Evolutionary conservation across 1,140 invertebrate species (phyloP).

Genomic region (Batillaria attramentaria): DNA sequence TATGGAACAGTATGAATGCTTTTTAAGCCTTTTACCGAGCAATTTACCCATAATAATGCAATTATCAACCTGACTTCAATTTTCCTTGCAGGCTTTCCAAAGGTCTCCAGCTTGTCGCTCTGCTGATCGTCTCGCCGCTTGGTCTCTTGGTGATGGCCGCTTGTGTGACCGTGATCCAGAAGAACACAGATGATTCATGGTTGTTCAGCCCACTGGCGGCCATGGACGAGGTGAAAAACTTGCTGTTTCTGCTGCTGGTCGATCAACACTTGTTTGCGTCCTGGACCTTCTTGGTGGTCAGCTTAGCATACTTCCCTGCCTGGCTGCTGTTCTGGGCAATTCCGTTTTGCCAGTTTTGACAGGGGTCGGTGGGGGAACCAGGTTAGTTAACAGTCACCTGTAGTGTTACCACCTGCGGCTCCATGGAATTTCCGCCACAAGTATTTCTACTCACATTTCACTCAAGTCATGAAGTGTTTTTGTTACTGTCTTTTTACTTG

Average conservation of each 20-base stretch:
- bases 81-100: too few species aligned
- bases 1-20: too few species aligned
- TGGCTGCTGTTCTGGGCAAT: conserved; percentile 78
- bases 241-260: conserved; percentile 84
- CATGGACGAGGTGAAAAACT: conserved; percentile 75
- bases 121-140: conserved; percentile 63
- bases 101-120: conserved; percentile 56
- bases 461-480: too few species aligned
- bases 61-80: too few species aligned
- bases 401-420: too few species aligned
- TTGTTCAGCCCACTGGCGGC: conserved; percentile 1
- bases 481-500: too few species aligned
- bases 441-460: too few species aligned
- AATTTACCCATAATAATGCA: too few species aligned
- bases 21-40: too few species aligned
- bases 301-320: conserved; percentile 76
- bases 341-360: conserved; percentile 47
- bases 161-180: conserved; percentile 42
- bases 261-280: conserved; percentile 85
- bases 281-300: conserved; percentile 78
- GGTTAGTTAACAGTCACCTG: too few species aligned
- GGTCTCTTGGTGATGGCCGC: conserved; percentile 56
- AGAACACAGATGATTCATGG: background rate
- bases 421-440: too few species aligned
- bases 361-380: too few species aligned